Percentiles rank a stretch among this genome's conserved stretches.
Evolutionary conservation across 2,888 invertebrate species (phyloP).

Genomic region (Drosophila borealis): DNA sequence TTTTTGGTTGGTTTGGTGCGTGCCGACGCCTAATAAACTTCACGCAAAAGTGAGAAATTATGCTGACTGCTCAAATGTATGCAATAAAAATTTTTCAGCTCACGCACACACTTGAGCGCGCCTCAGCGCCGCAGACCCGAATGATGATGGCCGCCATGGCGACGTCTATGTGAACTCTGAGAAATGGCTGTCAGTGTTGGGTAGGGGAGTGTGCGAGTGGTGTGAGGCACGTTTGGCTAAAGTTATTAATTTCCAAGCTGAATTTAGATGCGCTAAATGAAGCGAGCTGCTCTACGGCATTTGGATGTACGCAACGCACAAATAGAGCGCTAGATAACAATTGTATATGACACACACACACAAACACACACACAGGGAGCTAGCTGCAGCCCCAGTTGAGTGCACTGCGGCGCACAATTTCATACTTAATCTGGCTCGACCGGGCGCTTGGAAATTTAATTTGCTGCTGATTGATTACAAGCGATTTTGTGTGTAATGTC

Average conservation of each 20-base stretch:
- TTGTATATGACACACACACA: slow-evolving; percentile 7
- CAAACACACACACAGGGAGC: slow-evolving; percentile 6
- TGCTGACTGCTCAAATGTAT: slow-evolving; percentile 77
- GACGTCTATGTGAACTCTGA: slow-evolving; percentile 62
- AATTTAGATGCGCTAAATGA: slow-evolving; percentile 66
- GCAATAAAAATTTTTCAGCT: slow-evolving; percentile 82
- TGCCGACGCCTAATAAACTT: slow-evolving; percentile 71
- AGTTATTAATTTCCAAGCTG: slow-evolving; percentile 67
- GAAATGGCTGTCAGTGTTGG: slow-evolving; percentile 61
- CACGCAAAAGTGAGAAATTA: slow-evolving; percentile 78
- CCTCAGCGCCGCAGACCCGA: slow-evolving; percentile 17
- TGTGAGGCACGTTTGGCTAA: slow-evolving; percentile 31
- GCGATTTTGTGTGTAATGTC: slow-evolving; percentile 76
- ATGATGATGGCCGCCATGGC: slow-evolving; percentile 58
- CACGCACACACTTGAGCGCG: slow-evolving; percentile 57
- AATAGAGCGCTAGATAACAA: slow-evolving; percentile 35
- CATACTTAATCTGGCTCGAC: slow-evolving; percentile 71
- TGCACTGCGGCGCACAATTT: slow-evolving; percentile 63
- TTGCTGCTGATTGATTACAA: slow-evolving; percentile 80
- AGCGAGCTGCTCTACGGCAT: slow-evolving; percentile 43
- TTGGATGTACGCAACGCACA: slow-evolving; percentile 46
- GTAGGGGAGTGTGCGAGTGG: slow-evolving; percentile 1
- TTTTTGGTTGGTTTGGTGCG: slow-evolving; percentile 39
- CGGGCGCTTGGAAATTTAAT: slow-evolving; percentile 77
- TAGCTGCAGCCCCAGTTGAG: slow-evolving; percentile 34